phyloP scores from a whole-genome alignment of 2,113 vertebrate species.

The Zeus faber region DNA sequence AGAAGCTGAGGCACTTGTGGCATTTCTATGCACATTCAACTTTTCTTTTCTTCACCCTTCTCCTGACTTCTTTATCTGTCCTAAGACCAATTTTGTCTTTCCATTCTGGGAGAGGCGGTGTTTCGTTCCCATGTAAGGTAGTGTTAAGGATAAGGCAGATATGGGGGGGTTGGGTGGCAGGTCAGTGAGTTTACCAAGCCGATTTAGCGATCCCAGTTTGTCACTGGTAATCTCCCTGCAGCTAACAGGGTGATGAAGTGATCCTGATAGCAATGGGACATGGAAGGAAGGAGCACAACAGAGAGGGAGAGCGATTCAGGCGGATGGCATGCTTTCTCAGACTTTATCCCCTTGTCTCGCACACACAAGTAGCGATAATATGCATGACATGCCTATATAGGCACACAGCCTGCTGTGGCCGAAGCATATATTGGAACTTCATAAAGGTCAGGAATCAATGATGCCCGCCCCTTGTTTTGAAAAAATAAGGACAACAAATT shows the following conservation, averaged over 20 bases:
- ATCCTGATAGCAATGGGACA: slow-evolving; percentile 51
- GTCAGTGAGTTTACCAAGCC: slow-evolving; percentile 67
- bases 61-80: slow-evolving; percentile 30
- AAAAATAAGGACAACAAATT: slow-evolving; percentile 3
- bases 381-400: slow-evolving; percentile 13
- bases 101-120: slow-evolving; percentile 8
- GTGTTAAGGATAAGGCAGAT: slow-evolving; percentile 45
- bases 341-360: slow-evolving; percentile 28
- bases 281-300: slow-evolving; percentile 23
- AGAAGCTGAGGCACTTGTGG: no score
- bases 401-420: slow-evolving; percentile 4
- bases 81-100: slow-evolving; percentile 29
- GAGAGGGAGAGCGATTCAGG: background rate
- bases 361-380: slow-evolving; percentile 34
- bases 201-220: slow-evolving; percentile 69
- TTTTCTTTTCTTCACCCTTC: background rate
- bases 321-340: slow-evolving; percentile 15
- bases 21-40: background rate
- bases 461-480: no score
- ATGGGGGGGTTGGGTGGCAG: slow-evolving; percentile 21
- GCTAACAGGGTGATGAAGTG: slow-evolving; percentile 55
- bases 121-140: slow-evolving; percentile 46
- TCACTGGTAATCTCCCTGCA: slow-evolving; percentile 69
- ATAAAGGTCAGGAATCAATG: slow-evolving; percentile 7
- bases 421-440: no score